A percentile compares a stretch with the other conserved stretches of the same genome.
phyloP scores from a whole-genome alignment of 2,888 invertebrate genomes.

The Orthonevra nobilis region DNA sequence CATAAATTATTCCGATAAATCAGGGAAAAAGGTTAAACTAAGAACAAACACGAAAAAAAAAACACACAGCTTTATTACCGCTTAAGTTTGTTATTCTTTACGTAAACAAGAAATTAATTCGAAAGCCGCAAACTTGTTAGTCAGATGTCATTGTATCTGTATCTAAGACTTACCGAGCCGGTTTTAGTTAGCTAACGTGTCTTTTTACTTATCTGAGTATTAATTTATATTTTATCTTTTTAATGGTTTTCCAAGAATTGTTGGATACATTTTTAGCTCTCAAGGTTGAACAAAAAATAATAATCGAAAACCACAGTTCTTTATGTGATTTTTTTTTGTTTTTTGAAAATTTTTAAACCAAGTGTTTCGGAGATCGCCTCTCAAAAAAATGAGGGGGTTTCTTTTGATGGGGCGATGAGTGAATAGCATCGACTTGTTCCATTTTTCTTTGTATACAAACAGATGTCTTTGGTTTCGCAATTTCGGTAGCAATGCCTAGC shows the following conservation, averaged over 20 bases:
- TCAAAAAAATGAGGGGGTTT: no score
- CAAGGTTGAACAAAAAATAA: no score
- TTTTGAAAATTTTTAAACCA: no score
- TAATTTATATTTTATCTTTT: constrained; percentile 11
- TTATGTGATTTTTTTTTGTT: no score
- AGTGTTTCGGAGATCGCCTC: no score
- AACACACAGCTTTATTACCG: neutral
- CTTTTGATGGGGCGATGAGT: neutral
- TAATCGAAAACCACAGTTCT: no score
- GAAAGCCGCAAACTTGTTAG: constrained; percentile 6
- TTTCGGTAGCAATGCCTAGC: neutral
- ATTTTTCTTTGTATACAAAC: neutral
- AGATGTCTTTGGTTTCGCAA: constrained; percentile 4
- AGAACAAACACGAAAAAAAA: no score
- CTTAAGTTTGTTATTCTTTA: constrained; percentile 2
- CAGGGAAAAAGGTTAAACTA: neutral
- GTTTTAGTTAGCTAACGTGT: constrained; percentile 8
- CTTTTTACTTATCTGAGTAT: neutral
- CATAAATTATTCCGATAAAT: constrained; percentile 2
- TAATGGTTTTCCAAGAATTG: neutral
- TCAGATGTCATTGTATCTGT: neutral
- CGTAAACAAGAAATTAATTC: constrained; percentile 16
- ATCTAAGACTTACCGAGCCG: constrained; percentile 19
- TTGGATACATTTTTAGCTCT: neutral
- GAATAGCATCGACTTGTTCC: neutral